Base-by-base conservation (phyloP, 2,888 invertebrate species). In the Alcis repandata region DNA sequence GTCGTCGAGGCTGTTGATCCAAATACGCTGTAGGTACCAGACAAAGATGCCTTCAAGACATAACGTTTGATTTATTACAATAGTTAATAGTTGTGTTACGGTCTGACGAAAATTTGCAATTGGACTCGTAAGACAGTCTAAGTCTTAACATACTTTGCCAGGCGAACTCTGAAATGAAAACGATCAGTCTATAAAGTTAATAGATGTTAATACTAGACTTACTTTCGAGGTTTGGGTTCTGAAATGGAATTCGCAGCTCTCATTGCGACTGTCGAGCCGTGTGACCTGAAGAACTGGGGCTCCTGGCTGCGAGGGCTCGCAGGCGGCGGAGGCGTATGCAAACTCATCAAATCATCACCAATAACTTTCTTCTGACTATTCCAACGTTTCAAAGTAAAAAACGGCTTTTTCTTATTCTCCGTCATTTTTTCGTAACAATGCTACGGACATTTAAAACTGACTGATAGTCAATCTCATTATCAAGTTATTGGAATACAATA, bases 381-480 rank as follows among this genome's bases (percentile, higher is more conserved):
- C 83, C 86, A 88, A 41, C 90, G 81, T 62, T 84, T 91, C n/a
- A 92, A 63, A 38, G 76, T 87, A 68, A 92, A 89, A 67, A 91
- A 86, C 8, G 85, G 78, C 65, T 88, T 91, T 69, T 90, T 92
- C 51, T 83, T 70, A 71, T 90, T 92, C 33, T 92, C 92, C 40
- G 89, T 79, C 92, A 92, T 92, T 67, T 75, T 76, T 68, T 72
- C 74, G 71, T 71, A 46, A 71, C 74, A 73, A 61, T 48, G 38
- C 51, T 20, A 45, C 60, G 54, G 48, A 72, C 72, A 68, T 69
- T 63, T 66, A 6, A 4, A 27, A 75, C 69, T 40, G 40, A 78
- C 75, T 80, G 36, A 45, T 74, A 59, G 53, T 72, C 74, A 65
- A 71, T 64, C 61, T 63, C 49, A 56, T 71, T 74, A 70, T 79